phyloP scores from a whole-genome alignment of 2,797 vertebrate species.

The Protosalanx chinensis region DNA sequence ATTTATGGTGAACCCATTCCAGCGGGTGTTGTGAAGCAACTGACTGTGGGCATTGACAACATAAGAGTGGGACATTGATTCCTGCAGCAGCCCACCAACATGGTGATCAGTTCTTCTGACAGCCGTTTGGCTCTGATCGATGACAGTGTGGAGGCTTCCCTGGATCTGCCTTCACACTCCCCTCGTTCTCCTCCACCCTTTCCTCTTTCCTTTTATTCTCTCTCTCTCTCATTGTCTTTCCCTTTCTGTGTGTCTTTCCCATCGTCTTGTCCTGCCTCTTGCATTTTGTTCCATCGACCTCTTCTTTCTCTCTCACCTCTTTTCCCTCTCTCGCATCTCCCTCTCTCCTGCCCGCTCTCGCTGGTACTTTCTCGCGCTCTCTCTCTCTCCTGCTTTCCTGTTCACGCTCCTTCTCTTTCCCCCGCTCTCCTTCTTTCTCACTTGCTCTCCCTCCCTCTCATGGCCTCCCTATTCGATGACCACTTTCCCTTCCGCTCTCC shows the following conservation, averaged over 20 bases:
- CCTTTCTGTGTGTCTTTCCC: neutral
- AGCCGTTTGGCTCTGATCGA: neutral
- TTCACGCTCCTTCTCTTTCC: constrained; percentile 11
- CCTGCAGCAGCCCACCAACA: neutral
- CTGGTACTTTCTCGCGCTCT: neutral
- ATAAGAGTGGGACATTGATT: neutral
- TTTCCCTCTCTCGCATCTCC: neutral
- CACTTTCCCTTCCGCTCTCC: constrained; percentile 19
- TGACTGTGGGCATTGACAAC: neutral
- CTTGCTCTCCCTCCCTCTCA: constrained; percentile 14
- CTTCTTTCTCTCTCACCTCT: too few relatives aligned
- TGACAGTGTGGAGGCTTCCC: neutral
- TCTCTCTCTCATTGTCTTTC: neutral
- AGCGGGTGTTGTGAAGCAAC: too few relatives aligned
- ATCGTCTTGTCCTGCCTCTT: too few relatives aligned
- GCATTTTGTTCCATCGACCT: neutral
- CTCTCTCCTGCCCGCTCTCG: neutral
- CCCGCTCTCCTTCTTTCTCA: constrained; percentile 10
- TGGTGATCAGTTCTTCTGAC: neutral
- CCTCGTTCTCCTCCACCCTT: neutral
- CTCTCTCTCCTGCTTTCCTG: neutral
- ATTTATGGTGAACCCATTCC: too few relatives aligned
- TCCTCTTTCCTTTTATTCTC: neutral
- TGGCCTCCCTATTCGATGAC: too few relatives aligned
- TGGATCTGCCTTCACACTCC: neutral